Conservation (phyloP, 1,140 invertebrate genomes). For the Drosophila paulistorum region DNA sequence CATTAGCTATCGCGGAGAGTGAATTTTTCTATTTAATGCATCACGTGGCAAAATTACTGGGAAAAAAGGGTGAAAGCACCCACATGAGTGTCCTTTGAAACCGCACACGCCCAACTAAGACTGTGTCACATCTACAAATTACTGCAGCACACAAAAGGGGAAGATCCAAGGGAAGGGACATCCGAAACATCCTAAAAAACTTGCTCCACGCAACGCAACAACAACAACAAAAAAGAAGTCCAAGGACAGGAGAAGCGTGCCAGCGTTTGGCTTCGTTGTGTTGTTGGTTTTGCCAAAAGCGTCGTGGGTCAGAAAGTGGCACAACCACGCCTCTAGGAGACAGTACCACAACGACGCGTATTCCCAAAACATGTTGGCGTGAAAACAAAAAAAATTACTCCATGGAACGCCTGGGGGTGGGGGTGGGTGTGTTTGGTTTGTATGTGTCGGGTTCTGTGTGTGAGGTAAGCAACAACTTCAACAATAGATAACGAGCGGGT, state of each 20-base stretch:
- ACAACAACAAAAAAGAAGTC: slow-evolving; percentile 20
- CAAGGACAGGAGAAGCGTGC: background rate
- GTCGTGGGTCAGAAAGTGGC: slow-evolving; percentile 33
- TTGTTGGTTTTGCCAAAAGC: slow-evolving; percentile 19
- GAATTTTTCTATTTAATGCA: slow-evolving; percentile 31
- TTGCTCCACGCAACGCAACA: slow-evolving; percentile 27
- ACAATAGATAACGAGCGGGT: slow-evolving; percentile 12
- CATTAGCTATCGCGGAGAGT: slow-evolving; percentile 28
- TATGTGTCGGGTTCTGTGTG: background rate
- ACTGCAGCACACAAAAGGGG: slow-evolving; percentile 28
- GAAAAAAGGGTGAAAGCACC: background rate
- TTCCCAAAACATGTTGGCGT: slow-evolving; percentile 33
- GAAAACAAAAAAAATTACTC: slow-evolving; percentile 19
- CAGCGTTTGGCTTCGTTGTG: background rate
- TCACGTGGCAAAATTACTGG: slow-evolving; percentile 15
- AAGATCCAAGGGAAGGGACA: background rate
- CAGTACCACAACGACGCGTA: slow-evolving; percentile 13
- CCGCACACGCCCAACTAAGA: slow-evolving; percentile 25
- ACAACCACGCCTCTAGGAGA: slow-evolving; percentile 41
- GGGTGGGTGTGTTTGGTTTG: background rate
- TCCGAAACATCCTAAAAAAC: slow-evolving; percentile 19
- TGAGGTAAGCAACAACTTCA: background rate
- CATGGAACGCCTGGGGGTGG: background rate
- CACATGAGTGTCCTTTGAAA: slow-evolving; percentile 39
- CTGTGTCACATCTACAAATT: slow-evolving; percentile 38